A percentile compares a stretch with the other conserved stretches of the same genome.
These are phyloP conservation scores for Tetraneura akinire DNA, from an alignment of 1,140 invertebrate genomes.

Conservation along the genomic window DNA sequence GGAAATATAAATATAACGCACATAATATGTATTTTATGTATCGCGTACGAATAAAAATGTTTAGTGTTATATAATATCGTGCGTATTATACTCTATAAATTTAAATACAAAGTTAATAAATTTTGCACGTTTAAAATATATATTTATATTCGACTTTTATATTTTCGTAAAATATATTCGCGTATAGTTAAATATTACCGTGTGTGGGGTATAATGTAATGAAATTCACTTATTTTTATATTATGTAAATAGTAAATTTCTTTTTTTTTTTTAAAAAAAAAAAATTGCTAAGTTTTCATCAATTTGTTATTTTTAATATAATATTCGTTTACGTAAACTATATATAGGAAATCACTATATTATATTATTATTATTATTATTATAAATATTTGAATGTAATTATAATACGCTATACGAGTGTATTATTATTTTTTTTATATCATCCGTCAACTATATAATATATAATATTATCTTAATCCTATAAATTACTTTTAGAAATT, in stretches of 20 bases:
- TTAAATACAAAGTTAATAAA: not conserved
- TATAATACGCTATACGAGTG: not conserved
- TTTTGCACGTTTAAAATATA: not conserved
- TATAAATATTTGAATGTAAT: not conserved
- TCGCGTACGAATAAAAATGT: not conserved
- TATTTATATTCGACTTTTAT: not conserved
- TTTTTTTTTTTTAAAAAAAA: no score
- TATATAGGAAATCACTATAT: no score
- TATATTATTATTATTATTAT: not conserved
- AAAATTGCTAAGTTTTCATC: no score
- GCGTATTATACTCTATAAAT: not conserved
- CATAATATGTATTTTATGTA: not conserved
- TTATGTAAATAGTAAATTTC: no score
- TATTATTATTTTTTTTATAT: constrained; percentile 27
- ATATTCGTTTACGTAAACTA: not conserved
- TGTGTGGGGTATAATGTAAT: no score
- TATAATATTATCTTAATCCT: not conserved
- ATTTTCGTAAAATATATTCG: not conserved
- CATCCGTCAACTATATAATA: no score
- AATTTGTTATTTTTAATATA: not conserved
- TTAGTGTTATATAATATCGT: not conserved
- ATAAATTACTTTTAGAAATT: constrained; percentile 20
- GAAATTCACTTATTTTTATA: no score
- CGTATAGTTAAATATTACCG: not conserved
- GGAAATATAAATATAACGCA: not conserved